phyloP scores from a whole-genome alignment of 2,113 vertebrate species.

The Menura novaehollandiae region DNA sequence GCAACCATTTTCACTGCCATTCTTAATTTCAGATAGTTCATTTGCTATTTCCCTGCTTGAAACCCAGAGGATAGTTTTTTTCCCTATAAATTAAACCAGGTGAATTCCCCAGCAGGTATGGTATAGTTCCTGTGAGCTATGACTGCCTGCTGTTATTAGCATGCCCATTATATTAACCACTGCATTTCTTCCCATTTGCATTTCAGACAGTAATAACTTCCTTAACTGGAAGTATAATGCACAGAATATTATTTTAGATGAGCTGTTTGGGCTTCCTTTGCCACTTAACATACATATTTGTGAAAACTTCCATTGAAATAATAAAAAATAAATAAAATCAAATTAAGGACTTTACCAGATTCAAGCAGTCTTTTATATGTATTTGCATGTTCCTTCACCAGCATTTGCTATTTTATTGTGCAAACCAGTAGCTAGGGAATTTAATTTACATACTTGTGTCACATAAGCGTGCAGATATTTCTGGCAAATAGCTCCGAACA shows the following conservation, averaged over 20 bases:
- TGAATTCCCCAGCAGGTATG: background rate
- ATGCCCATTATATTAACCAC: background rate
- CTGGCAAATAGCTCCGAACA: background rate
- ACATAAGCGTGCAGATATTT: background rate
- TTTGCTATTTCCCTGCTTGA: slow-evolving; percentile 27
- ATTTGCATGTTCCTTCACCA: background rate
- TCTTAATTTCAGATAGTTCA: slow-evolving; percentile 17
- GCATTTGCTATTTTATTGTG: background rate
- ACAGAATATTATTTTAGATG: background rate
- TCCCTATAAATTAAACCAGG: slow-evolving; percentile 5
- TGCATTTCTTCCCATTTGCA: background rate
- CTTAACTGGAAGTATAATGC: background rate
- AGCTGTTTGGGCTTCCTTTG: background rate
- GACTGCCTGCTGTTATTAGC: background rate
- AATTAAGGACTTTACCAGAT: background rate
- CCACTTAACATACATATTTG: background rate
- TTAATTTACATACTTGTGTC: background rate
- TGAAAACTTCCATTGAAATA: background rate
- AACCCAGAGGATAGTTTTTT: background rate
- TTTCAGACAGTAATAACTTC: background rate
- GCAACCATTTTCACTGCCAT: background rate
- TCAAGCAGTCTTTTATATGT: fast-evolving
- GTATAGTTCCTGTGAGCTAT: background rate
- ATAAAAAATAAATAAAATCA: background rate
- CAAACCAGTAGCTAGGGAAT: background rate